Conservation (phyloP, 2,888 invertebrate species). For the Abscondita cerata region DNA sequence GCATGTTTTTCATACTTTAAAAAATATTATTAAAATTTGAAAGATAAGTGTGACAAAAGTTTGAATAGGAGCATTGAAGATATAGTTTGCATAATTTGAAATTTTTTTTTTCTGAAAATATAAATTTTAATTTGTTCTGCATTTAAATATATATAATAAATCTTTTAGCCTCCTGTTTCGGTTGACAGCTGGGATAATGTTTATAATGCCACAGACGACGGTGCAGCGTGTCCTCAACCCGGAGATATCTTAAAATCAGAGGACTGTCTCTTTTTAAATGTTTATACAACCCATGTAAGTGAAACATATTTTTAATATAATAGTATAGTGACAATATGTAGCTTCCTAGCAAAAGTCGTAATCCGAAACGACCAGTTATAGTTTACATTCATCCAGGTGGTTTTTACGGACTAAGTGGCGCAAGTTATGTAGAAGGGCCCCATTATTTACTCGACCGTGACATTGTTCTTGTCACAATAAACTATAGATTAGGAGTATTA, state of each 20-base stretch:
- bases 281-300: slow-evolving; percentile 64
- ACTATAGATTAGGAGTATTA: slow-evolving; percentile 67
- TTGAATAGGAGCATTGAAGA: too few species aligned
- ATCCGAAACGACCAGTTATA: slow-evolving; percentile 64
- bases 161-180: slow-evolving; percentile 38
- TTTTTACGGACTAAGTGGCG: slow-evolving; percentile 68
- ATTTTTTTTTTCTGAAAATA: too few species aligned
- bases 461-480: slow-evolving; percentile 69
- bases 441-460: slow-evolving; percentile 70
- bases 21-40: too few species aligned
- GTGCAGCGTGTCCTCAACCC: slow-evolving; percentile 53
- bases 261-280: slow-evolving; percentile 71
- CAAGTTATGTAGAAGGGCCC: slow-evolving; percentile 65
- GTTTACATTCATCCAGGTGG: slow-evolving; percentile 74
- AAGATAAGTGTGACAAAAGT: too few species aligned
- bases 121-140: too few species aligned
- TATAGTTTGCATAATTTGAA: too few species aligned
- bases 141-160: too few species aligned
- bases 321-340: background rate
- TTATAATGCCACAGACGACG: slow-evolving; percentile 44
- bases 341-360: background rate
- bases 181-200: slow-evolving; percentile 29
- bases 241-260: slow-evolving; percentile 59
- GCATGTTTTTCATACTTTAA: too few species aligned
- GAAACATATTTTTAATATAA: slow-evolving; percentile 1